Percentiles rank a stretch among this genome's conserved stretches.
These are phyloP conservation scores for Thera obeliscata DNA, from an alignment of 2,888 invertebrate genomes.

Conservation along the genomic window DNA sequence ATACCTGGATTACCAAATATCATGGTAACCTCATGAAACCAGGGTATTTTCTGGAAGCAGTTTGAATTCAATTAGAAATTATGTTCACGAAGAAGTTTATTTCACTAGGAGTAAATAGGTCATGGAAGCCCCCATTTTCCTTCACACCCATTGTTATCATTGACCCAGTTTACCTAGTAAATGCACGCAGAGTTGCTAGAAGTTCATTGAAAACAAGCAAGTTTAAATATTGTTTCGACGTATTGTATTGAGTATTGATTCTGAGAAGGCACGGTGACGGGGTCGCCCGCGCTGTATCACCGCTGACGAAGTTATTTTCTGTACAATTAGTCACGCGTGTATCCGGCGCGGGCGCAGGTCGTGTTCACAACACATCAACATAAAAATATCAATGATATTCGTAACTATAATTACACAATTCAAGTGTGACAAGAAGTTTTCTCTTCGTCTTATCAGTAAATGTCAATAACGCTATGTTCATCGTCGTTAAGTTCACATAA, in stretches of 20 bases:
- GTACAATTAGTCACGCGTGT: constrained; percentile 82
- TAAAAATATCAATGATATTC: constrained; percentile 40
- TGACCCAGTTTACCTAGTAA: constrained; percentile 23
- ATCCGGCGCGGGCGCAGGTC: constrained; percentile 76
- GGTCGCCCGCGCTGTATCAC: constrained; percentile 71
- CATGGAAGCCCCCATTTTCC: constrained; percentile 19
- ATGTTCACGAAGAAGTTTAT: neutral
- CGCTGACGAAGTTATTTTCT: constrained; percentile 83
- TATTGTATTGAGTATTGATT: constrained; percentile 65
- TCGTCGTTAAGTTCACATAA: constrained; percentile 23
- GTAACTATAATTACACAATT: constrained; percentile 33
- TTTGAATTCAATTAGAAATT: neutral
- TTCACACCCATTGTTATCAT: constrained; percentile 10
- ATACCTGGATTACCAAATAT: neutral
- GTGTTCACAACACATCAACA: constrained; percentile 47
- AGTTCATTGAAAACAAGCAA: constrained; percentile 20
- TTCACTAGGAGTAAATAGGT: constrained; percentile 25
- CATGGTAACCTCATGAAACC: neutral
- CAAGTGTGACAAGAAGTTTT: constrained; percentile 22
- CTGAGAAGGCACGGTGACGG: constrained; percentile 77
- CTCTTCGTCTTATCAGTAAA: constrained; percentile 33
- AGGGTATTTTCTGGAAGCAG: neutral
- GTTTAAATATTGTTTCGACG: constrained; percentile 13
- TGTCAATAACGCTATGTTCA: constrained; percentile 35
- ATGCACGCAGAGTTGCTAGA: constrained; percentile 9